Base-by-base conservation (phyloP, 2,888 invertebrate species). In the Eristalis intricaria region DNA sequence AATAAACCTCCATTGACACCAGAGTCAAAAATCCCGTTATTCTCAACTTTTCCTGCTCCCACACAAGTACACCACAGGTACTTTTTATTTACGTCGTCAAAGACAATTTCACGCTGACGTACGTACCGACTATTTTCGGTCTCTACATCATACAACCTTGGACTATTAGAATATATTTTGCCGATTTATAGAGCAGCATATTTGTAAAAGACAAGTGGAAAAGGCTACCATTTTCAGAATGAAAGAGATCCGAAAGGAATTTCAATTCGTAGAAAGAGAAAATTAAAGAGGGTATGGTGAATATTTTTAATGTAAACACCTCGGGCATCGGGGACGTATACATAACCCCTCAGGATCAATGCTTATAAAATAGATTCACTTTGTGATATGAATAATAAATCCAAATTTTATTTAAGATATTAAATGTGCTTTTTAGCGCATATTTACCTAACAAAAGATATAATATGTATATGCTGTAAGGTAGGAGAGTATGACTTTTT, bases 111-210 rank as follows among this genome's bases (percentile, higher is more conserved):
- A 66, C 77, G 70, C 64, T 69, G 50, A 73, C 68, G 69, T 64
- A 69, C 26, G 15, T 29, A 73, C 4, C 15, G 15, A 15, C 73
- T 75, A 74, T 70, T 80, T 75, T 84, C 23, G 35, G 43, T 70
- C 69, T 71, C 65, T 69, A 82, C 74, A 86, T 82, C 69, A 19
- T 70, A 74, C 82, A 86, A 82, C 86, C 86, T 86, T 86, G 86
- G 78, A 78, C 82, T 78, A 82, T 70, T 73, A 70, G 77, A 65
- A 74, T 38, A 82, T 69, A 82, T 40, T 78, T 82, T 82, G 86
- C 86, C 86, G 86, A 82, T 82, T 78, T 82, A 60, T 15, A 81
- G 76, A 58, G 69, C 76, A 50, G 50, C 70, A 82, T 78, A 58
- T 64, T 82, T 65, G 50, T 64, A 74, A 50, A 74, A 56, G 43